Evolutionary conservation across 1,140 invertebrate species (phyloP), one percentile per base, ranked within the genome.

Genomic region (Nasonia giraulti): DNA sequence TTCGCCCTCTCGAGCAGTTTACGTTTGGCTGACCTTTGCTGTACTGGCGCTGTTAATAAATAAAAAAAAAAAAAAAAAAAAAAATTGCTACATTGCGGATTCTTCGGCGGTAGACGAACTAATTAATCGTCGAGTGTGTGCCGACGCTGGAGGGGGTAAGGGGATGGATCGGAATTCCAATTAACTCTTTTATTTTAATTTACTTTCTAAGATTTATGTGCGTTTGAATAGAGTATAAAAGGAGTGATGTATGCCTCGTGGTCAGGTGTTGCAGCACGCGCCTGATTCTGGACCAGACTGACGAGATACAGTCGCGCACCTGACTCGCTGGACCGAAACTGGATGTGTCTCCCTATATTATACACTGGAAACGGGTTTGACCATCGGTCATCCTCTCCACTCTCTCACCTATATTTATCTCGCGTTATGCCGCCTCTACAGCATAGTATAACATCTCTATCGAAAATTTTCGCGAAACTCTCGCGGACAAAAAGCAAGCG

Each of bases 21-120:
- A 89, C 90, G 90, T 91, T 88, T 91, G 87, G 90, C 88, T 91
- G 89, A 90, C 89, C 88, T 90, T 90, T 87, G 88, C 87, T 78
- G 73, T 77, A 86, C 86, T 73, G 31, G 5, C 37, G 69, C 82
- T 75, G 62, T 85, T 82, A 82, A 82, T 82, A 74, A 82, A 82
- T 78, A 76, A 77, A 82, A 68, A 74, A 66, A 50, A 50, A 80
- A 23, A 76, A 71, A 74, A 77, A 23, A 76, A 71, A 74, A 77
- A 12, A 82, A 66, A 37, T 37, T 44, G 6, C 40, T 44, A 3
- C 33, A 33, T 0, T 37, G 33, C 33, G 27, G 27, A 80, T 80
- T 74, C 33, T 8, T 50, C 14, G 33, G 33, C 31, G 0, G 74
- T 27, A 17, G 80, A 82, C 82, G 74, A 80, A 80, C 83, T 84